Percentiles rank a stretch among this genome's conserved stretches.
These are phyloP conservation scores for Drosophila gunungcola DNA, from an alignment of 1,140 invertebrate genomes.

Conservation along the genomic window DNA sequence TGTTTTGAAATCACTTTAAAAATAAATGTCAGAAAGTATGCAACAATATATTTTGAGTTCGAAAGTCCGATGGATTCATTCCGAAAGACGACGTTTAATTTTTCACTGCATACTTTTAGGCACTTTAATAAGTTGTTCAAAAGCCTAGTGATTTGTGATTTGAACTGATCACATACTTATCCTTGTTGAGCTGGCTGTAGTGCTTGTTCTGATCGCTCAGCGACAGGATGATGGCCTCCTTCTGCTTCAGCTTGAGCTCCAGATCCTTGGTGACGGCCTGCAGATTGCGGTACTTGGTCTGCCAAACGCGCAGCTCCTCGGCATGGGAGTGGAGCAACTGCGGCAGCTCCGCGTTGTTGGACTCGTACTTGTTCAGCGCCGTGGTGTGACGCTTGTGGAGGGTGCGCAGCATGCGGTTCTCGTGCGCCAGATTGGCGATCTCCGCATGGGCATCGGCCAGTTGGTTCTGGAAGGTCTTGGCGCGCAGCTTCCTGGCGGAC, in stretches of 20 bases:
- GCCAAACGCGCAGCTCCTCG: slow-evolving; percentile 90
- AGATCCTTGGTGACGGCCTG: slow-evolving; percentile 87
- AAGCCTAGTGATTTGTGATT: too few species aligned
- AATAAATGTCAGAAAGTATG: too few species aligned
- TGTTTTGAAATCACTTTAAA: too few species aligned
- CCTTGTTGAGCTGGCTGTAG: slow-evolving; percentile 88
- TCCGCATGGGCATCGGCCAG: slow-evolving; percentile 91
- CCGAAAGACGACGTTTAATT: too few species aligned
- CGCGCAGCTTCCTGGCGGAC: slow-evolving; percentile 90
- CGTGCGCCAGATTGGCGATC: slow-evolving; percentile 90
- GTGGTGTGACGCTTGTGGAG: slow-evolving; percentile 91
- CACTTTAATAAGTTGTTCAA: too few species aligned
- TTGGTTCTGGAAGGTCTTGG: slow-evolving; percentile 92
- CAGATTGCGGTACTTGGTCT: slow-evolving; percentile 89
- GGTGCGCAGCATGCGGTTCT: slow-evolving; percentile 90
- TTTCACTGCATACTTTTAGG: too few species aligned
- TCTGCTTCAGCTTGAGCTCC: slow-evolving; percentile 88
- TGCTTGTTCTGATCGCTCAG: slow-evolving; percentile 89
- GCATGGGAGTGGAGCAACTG: slow-evolving; percentile 89
- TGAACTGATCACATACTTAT: slow-evolving; percentile 85
- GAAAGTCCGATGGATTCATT: too few species aligned
- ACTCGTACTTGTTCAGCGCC: slow-evolving; percentile 90
- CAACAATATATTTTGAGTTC: too few species aligned
- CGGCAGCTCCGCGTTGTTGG: slow-evolving; percentile 90
- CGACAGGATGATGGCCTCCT: slow-evolving; percentile 88